Conservation (phyloP, 1,140 invertebrate genomes). For the Linepithema humile region DNA sequence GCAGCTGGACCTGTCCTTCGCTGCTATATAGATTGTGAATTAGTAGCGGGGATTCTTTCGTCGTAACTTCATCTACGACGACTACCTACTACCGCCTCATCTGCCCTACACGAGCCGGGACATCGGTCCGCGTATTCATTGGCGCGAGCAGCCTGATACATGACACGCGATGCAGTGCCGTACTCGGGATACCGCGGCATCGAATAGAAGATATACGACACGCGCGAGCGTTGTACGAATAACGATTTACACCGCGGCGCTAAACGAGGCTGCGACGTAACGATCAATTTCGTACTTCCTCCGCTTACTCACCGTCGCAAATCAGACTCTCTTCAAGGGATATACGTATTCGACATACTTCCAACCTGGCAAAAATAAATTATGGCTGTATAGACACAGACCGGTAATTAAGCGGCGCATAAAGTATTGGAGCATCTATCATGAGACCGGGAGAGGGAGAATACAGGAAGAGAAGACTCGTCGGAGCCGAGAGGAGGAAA, state of each 20-base stretch:
- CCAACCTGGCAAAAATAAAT: slow-evolving; percentile 36
- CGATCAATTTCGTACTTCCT: slow-evolving; percentile 39
- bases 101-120: slow-evolving; percentile 27
- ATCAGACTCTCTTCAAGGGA: slow-evolving; percentile 19
- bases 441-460: background rate
- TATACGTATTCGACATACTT: slow-evolving; percentile 4
- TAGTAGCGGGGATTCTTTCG: slow-evolving; percentile 50
- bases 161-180: slow-evolving; percentile 38
- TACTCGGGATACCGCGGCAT: slow-evolving; percentile 18
- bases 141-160: slow-evolving; percentile 36
- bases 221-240: slow-evolving; percentile 47
- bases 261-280: slow-evolving; percentile 48
- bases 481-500: background rate
- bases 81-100: slow-evolving; percentile 27
- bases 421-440: slow-evolving; percentile 38
- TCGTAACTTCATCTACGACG: slow-evolving; percentile 37
- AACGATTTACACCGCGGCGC: slow-evolving; percentile 44
- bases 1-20: slow-evolving; percentile 33
- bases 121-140: slow-evolving; percentile 26
- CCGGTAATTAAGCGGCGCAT: slow-evolving; percentile 37
- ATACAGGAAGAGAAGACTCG: background rate
- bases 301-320: slow-evolving; percentile 15
- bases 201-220: slow-evolving; percentile 51
- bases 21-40: slow-evolving; percentile 41
- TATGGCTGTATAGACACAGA: slow-evolving; percentile 23